A percentile compares a stretch with the other conserved stretches of the same genome.
phyloP scores from a whole-genome alignment of 1,140 invertebrate species.

The Pantala flavescens region DNA sequence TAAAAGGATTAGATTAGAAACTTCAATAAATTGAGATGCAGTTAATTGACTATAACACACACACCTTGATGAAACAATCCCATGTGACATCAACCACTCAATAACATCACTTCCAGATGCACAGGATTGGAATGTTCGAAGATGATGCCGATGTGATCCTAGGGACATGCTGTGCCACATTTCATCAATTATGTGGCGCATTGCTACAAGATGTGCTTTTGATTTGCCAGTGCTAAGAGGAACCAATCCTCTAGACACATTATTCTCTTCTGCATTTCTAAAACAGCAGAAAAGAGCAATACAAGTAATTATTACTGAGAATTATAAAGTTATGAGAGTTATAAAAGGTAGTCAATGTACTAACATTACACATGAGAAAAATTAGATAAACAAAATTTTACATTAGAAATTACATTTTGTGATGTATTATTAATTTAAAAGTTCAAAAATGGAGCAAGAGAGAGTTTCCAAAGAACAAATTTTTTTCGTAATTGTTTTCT shows the following conservation, averaged over 20 bases:
- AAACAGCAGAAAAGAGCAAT: background rate
- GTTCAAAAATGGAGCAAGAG: no score
- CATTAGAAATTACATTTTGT: no score
- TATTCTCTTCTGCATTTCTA: background rate
- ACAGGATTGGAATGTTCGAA: conserved; percentile 55
- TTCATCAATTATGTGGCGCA: conserved; percentile 62
- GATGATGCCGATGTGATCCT: conserved; percentile 50
- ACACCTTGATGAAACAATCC: conserved; percentile 51
- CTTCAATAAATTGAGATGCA: no score
- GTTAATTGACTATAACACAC: background rate
- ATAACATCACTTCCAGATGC: conserved; percentile 62
- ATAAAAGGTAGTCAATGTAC: no score
- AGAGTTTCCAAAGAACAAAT: no score
- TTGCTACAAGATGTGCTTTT: conserved; percentile 35
- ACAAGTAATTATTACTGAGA: no score
- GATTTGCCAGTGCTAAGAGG: background rate
- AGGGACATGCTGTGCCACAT: conserved; percentile 41
- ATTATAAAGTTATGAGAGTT: no score
- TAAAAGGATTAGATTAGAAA: no score
- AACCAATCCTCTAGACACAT: background rate
- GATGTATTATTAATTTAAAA: no score
- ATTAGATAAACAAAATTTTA: no score
- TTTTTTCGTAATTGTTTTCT: no score
- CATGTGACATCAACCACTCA: conserved; percentile 62
- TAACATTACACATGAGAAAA: no score